Conservation (phyloP, 2,888 invertebrate species). For the Frankliniella intonsa region DNA sequence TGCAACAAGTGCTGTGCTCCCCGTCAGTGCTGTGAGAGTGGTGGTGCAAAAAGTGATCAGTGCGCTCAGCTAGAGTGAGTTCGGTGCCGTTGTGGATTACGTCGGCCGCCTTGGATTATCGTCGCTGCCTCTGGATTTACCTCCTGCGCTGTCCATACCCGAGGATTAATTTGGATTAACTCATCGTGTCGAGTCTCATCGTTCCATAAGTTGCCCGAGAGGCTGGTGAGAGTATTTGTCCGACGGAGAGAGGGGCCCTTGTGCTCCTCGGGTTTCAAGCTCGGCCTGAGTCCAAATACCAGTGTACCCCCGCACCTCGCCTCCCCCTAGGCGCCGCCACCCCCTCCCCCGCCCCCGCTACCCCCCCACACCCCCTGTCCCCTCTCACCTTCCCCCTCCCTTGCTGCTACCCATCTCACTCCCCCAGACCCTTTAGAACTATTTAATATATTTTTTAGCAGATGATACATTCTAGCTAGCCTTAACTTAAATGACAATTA, state of each 20-base stretch:
- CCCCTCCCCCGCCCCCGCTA: background rate
- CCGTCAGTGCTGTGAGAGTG: background rate
- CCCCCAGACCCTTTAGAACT: background rate
- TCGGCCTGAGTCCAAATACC: conserved; percentile 19
- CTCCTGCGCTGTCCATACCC: background rate
- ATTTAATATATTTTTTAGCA: too few species aligned
- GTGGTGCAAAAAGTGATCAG: background rate
- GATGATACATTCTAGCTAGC: too few species aligned
- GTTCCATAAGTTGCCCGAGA: background rate
- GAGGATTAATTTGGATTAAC: conserved; percentile 11
- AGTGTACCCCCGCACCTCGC: background rate
- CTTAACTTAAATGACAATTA: too few species aligned
- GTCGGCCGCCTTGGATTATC: conserved; percentile 1
- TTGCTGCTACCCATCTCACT: background rate
- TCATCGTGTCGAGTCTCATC: background rate
- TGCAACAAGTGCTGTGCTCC: background rate
- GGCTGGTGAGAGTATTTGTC: conserved; percentile 13
- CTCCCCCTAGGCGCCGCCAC: background rate
- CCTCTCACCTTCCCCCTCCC: too few species aligned
- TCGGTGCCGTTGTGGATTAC: conserved; percentile 4
- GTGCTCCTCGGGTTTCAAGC: conserved; percentile 15
- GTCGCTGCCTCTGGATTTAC: background rate
- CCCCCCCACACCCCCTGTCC: background rate
- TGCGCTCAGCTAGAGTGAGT: background rate
- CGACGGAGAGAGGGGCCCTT: background rate